A percentile compares a stretch with the other conserved stretches of the same genome.
phyloP scores from a whole-genome alignment of 2,888 invertebrate genomes.

The Heliothis peltigera region DNA sequence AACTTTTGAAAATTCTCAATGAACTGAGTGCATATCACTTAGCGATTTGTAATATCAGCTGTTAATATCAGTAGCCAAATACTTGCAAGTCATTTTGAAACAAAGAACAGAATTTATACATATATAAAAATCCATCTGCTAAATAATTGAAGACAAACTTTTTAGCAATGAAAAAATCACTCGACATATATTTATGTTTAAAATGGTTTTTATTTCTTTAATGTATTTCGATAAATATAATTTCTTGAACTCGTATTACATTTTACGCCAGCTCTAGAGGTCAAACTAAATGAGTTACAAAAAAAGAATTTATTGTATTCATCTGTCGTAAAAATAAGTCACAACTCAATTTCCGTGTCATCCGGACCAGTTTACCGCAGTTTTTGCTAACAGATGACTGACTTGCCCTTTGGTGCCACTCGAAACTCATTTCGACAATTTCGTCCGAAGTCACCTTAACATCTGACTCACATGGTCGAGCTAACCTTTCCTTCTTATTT shows the following conservation, averaged over 20 bases:
- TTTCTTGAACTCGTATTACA: background rate
- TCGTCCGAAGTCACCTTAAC: conserved; percentile 73
- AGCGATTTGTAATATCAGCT: too few species aligned
- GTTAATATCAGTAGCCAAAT: too few species aligned
- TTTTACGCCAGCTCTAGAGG: background rate
- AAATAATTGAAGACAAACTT: too few species aligned
- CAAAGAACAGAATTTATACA: too few species aligned
- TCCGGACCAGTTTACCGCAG: conserved; percentile 13
- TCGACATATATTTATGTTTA: background rate
- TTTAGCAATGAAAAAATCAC: too few species aligned
- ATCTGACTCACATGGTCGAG: conserved; percentile 76
- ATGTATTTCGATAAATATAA: background rate
- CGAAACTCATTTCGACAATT: conserved; percentile 40
- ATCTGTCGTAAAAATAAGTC: conserved; percentile 13
- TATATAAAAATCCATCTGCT: too few species aligned
- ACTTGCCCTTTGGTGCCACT: conserved; percentile 33
- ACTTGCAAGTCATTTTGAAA: too few species aligned
- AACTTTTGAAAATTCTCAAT: too few species aligned
- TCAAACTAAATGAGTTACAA: background rate
- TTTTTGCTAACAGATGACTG: conserved; percentile 18
- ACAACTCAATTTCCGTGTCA: conserved; percentile 30
- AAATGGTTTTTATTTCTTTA: background rate
- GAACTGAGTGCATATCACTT: too few species aligned
- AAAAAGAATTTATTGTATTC: conserved; percentile 17
- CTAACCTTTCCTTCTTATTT: conserved; percentile 84